Evolutionary conservation across 2,113 vertebrate genomes (phyloP).

Genomic region (Heterotis niloticus): DNA sequence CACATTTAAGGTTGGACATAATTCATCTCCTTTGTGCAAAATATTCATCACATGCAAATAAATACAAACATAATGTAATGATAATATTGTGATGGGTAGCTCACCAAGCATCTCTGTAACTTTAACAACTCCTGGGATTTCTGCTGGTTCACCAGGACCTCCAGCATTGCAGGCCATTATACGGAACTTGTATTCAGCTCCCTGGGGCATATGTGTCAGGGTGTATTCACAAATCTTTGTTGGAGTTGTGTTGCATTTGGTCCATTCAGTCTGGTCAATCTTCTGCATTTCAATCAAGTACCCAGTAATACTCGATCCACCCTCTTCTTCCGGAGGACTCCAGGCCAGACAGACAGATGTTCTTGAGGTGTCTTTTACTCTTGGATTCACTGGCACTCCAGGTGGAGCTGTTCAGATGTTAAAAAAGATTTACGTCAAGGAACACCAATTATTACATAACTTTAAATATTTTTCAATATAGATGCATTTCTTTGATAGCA

Average conservation of each 20-base stretch:
- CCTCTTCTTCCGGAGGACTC: constrained; percentile 90
- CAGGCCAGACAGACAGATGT: constrained; percentile 94
- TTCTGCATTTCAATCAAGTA: constrained; percentile 99
- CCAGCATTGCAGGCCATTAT: constrained; percentile 90
- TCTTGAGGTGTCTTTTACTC: constrained; percentile 90
- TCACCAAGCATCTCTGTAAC: constrained; percentile 98
- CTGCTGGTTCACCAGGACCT: constrained; percentile 88
- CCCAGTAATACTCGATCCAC: constrained; percentile 85
- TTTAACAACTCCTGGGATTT: constrained; percentile 91
- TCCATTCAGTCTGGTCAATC: constrained; percentile 97
- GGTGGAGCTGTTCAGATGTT: constrained; percentile 75
- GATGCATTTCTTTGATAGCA: too few relatives aligned
- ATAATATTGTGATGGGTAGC: constrained; percentile 27
- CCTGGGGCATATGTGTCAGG: constrained; percentile 93
- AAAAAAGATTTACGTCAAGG: constrained; percentile 10
- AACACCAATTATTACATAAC: not conserved
- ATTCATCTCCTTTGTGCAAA: not conserved
- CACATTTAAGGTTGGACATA: not conserved
- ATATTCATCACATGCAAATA: not conserved
- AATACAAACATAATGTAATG: not conserved
- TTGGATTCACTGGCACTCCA: constrained; percentile 83
- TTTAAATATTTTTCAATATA: too few relatives aligned
- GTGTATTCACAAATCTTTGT: constrained; percentile 97
- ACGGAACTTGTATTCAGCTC: constrained; percentile 94
- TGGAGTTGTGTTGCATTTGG: constrained; percentile 94